phyloP scores from a whole-genome alignment of 2,113 vertebrate species.

The Sterrhoptilus dennistouni region DNA sequence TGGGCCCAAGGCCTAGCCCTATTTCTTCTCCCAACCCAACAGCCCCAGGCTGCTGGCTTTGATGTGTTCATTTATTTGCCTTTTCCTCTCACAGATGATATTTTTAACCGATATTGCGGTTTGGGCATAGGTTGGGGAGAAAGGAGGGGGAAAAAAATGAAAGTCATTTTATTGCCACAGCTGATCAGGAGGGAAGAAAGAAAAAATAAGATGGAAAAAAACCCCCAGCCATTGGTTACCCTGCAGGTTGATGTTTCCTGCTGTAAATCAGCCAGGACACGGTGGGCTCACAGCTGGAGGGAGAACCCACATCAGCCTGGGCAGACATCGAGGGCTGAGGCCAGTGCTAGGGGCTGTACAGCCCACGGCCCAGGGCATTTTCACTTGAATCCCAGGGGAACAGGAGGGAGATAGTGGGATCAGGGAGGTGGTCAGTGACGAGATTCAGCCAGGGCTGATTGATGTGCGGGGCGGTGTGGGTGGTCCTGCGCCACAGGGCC shows the following conservation, averaged over 20 bases:
- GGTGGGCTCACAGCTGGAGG: not conserved
- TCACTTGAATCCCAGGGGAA: no score
- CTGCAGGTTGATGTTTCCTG: not conserved
- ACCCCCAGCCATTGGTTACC: not conserved
- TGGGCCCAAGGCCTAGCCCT: conserved; percentile 54
- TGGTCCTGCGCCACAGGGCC: no score
- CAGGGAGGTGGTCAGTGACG: no score
- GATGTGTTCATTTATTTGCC: conserved; percentile 56
- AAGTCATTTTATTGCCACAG: not conserved
- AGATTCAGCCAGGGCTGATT: no score
- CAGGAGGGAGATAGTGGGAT: no score
- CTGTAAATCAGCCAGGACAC: not conserved
- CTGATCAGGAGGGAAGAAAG: not conserved
- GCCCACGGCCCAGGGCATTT: no score
- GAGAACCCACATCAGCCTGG: not conserved
- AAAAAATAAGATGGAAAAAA: not conserved
- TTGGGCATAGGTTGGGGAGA: not conserved
- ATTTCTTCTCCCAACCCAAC: conserved; percentile 64
- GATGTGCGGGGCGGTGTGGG: no score
- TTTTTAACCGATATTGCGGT: conserved; percentile 56
- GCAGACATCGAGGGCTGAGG: accelerated
- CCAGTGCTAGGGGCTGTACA: not conserved
- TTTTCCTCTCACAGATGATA: conserved; percentile 59
- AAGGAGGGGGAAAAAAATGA: not conserved
- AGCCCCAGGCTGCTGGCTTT: conserved; percentile 69